Conservation (phyloP, 2,888 invertebrate genomes). For the Spilarctia lutea region DNA sequence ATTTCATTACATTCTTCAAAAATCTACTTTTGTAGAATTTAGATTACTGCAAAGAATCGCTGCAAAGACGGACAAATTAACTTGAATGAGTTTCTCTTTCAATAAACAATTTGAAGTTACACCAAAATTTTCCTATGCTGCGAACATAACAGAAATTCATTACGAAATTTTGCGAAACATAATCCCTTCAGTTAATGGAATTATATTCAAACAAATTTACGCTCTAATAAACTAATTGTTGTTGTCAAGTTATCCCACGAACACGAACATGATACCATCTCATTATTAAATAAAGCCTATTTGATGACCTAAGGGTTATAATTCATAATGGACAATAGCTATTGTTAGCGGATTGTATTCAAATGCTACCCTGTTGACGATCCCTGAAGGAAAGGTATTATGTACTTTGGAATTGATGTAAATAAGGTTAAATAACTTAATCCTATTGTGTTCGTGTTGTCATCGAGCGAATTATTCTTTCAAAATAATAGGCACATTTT, state of each 20-base stretch:
- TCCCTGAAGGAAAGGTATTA: constrained; percentile 31
- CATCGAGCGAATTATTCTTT: no score
- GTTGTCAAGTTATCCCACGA: constrained; percentile 10
- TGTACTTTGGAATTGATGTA: constrained; percentile 1
- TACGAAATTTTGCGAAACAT: background rate
- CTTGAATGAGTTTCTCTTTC: background rate
- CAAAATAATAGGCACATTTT: no score
- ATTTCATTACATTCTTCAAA: no score
- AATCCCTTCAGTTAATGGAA: background rate
- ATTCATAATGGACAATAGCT: constrained; percentile 23
- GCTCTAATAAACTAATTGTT: constrained; percentile 17
- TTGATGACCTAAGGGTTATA: constrained; percentile 23
- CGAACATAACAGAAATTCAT: background rate
- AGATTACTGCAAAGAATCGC: background rate
- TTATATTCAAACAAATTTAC: constrained; percentile 8
- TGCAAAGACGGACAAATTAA: background rate
- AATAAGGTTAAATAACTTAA: background rate
- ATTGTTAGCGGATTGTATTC: constrained; percentile 15
- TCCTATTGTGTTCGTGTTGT: background rate
- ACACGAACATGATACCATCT: constrained; percentile 21
- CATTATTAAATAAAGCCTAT: constrained; percentile 38
- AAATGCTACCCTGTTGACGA: constrained; percentile 23
- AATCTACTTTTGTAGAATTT: background rate
- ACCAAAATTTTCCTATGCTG: background rate
- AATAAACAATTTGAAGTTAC: background rate